Percentiles rank a stretch among this genome's conserved stretches.
phyloP scores from a whole-genome alignment of 2,888 invertebrate genomes.

The Dorcus parallelipipedus region DNA sequence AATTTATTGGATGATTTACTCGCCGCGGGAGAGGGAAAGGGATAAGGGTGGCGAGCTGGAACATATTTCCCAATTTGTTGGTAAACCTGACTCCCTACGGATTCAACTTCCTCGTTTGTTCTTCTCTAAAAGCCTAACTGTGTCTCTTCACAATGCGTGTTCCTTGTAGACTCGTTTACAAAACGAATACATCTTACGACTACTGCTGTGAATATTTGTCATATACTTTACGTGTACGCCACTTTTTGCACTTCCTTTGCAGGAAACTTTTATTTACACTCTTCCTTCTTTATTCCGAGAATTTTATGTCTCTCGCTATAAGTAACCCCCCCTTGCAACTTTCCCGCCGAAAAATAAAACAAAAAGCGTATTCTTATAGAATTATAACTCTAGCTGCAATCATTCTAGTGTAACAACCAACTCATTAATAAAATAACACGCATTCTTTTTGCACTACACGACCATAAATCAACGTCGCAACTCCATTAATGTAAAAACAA shows the following conservation, averaged over 20 bases:
- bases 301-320: no score
- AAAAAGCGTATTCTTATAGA: no score
- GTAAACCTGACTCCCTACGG: conserved; percentile 27
- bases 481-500: neutral
- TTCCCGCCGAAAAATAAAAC: no score
- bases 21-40: conserved; percentile 18
- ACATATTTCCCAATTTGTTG: conserved; percentile 30
- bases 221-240: conserved; percentile 9
- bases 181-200: conserved; percentile 21
- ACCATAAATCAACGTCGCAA: neutral
- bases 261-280: neutral
- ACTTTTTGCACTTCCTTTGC: neutral
- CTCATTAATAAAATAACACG: no score
- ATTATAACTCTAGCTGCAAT: no score
- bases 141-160: conserved; percentile 20
- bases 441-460: neutral
- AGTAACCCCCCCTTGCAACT: no score
- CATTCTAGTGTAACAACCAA: no score
- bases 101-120: conserved; percentile 23
- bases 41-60: conserved; percentile 17
- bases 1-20: conserved; percentile 27
- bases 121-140: conserved; percentile 27
- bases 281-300: no score
- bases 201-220: conserved; percentile 23
- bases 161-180: conserved; percentile 16